A percentile compares a stretch with the other conserved stretches of the same genome.
Evolutionary conservation across 30 jellyfish, hydroid and myxozoan genomes (phyloP).

Genomic region (Pelagia noctiluca): DNA sequence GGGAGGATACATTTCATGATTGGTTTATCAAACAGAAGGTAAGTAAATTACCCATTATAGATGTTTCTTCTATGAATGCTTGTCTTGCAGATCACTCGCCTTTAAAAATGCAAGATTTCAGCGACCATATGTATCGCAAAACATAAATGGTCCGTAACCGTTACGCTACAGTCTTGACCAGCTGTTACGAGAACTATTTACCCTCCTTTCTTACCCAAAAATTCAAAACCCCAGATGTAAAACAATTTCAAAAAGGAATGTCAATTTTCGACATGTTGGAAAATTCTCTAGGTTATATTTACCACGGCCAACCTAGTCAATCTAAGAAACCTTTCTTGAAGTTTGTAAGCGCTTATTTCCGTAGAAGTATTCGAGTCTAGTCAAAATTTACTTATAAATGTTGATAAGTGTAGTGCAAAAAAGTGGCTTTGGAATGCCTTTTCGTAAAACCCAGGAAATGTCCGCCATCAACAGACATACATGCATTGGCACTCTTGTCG

Average conservation of each 20-base stretch:
- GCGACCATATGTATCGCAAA: conserved; percentile 1
- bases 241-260: neutral
- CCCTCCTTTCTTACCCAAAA: neutral
- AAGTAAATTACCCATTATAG: neutral
- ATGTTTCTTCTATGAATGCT: neutral
- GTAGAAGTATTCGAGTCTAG: too few species aligned
- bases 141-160: neutral
- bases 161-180: neutral
- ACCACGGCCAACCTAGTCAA: too few species aligned
- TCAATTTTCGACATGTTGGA: neutral
- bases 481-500: conserved; percentile 8
- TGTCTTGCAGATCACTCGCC: neutral
- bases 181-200: conserved; percentile 3
- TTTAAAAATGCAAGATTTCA: neutral
- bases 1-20: conserved; percentile 1
- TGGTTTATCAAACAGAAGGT: conserved; percentile 1
- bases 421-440: conserved; percentile 1
- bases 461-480: neutral
- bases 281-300: neutral
- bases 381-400: too few species aligned
- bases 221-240: neutral
- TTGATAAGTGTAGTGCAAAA: neutral
- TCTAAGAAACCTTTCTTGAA: too few species aligned
- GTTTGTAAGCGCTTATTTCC: too few species aligned
- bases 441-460: neutral